Evolutionary conservation across 2,888 invertebrate species (phyloP), one percentile per base, ranked within the genome.

Genomic region (Rhagophthalmus giganteus): DNA sequence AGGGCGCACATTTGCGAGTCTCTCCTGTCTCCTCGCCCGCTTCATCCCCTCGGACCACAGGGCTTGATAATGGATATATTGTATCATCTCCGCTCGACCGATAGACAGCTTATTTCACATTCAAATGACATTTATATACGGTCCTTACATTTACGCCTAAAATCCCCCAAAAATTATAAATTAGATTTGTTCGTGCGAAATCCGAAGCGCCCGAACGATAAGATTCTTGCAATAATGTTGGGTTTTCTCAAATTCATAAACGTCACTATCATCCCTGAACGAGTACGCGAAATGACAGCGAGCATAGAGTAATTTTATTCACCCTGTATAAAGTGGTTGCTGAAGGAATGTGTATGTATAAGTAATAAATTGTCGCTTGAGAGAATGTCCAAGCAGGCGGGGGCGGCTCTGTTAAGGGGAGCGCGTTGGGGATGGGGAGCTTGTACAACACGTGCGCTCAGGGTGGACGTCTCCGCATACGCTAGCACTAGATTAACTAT

Each of bases 351-450:
- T 67, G 67, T 68, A 67, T 67, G 67, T 69, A 67, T 68, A 68
- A 68, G 69, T 68, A 68, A 69, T 70, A 70, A 70, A 70, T 69
- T 68, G 67, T 80, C 78, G 78, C 79, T 78, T 76, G 78, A 78
- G 78, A 79, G 79, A 79, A 78, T 78, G 78, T 78, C 74, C 74
- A 77, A 78, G 77, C 76, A 75, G 74, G 77, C 74, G 70, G 75
- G 74, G 76, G 78, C 64, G 65, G 71, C 50, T 44, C 32, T 24
- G 50, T 66, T 57, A 57, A 66, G 67, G 68, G 61, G 74, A 72
- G 68, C 39, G 49, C 39, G 47, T 63, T 59, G 65, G 56, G 61
- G 59, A 57, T 76, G 65, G 60, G 57, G 58, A 55, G 63, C 60
- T 67, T 68, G 68, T 70, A 69, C 64, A 68, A 71, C 70, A 70